phyloP scores from a whole-genome alignment of 2,113 vertebrate genomes.

The Herpailurus yagouaroundi region DNA sequence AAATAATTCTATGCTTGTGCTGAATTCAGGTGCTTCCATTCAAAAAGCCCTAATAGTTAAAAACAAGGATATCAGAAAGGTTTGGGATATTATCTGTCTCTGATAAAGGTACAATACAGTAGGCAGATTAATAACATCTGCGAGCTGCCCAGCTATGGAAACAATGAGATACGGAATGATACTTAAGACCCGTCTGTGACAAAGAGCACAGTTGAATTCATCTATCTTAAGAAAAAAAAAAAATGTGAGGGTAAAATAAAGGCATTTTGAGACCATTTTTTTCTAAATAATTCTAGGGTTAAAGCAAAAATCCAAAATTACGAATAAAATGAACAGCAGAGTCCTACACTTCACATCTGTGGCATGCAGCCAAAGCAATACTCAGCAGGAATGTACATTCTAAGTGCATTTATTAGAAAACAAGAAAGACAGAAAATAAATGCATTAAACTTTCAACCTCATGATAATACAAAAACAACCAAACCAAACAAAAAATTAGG shows the following conservation, averaged over 20 bases:
- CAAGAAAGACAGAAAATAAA: background rate
- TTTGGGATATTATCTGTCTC: constrained; percentile 81
- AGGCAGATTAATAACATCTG: constrained; percentile 6
- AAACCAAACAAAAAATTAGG: background rate
- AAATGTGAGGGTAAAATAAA: constrained; percentile 2
- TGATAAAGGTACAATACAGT: constrained; percentile 75
- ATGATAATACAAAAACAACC: background rate
- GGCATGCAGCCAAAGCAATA: background rate
- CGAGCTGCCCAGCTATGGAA: background rate
- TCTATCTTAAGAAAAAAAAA: background rate
- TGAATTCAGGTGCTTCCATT: constrained; percentile 88
- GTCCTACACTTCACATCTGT: background rate
- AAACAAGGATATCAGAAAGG: constrained; percentile 88
- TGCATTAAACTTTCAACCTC: background rate
- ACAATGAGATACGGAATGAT: background rate
- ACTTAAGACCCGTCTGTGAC: background rate
- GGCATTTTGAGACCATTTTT: constrained; percentile 10
- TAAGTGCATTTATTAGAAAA: background rate
- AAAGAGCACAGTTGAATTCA: background rate
- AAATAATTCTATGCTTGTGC: constrained; percentile 88
- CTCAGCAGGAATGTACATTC: background rate
- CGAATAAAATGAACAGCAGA: constrained; percentile 6
- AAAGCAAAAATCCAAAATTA: constrained; percentile 38
- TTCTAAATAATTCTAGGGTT: constrained; percentile 6
- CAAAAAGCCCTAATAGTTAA: constrained; percentile 86